Conservation (phyloP, 35 echinoderm and acorn worm species). For the Eucidaris tribuloides region DNA sequence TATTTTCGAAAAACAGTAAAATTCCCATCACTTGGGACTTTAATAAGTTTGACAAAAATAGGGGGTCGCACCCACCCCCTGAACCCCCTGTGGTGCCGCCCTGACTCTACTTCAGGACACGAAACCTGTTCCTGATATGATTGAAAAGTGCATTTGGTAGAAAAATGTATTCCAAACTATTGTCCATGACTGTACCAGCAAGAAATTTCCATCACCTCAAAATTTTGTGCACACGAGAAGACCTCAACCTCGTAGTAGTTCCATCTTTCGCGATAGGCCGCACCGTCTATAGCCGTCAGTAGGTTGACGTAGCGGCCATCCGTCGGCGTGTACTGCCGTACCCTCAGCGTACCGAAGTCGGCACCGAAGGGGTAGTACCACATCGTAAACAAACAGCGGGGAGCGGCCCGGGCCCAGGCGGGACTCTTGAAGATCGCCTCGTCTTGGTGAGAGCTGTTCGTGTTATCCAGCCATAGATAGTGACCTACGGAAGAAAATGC, state of each 20-base stretch:
- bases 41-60: no score
- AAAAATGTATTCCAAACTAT: no score
- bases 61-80: no score
- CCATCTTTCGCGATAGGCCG: constrained; percentile 41
- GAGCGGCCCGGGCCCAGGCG: constrained; percentile 34
- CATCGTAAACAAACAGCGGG: constrained; percentile 44
- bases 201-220: constrained; percentile 58
- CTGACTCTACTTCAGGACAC: no score
- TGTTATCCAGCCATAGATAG: constrained; percentile 74
- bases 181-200: no score
- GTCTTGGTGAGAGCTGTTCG: constrained; percentile 15
- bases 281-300: constrained; percentile 1
- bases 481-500: no score
- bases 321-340: not conserved
- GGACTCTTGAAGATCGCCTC: constrained; percentile 42
- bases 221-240: constrained; percentile 46
- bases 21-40: no score
- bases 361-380: constrained; percentile 77
- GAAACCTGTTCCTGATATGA: no score
- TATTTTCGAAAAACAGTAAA: no score
- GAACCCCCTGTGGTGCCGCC: no score
- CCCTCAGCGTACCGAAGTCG: constrained; percentile 48
- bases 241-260: constrained; percentile 27
- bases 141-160: no score
- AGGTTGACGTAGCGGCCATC: not conserved